Conservation (phyloP, 2,797 vertebrate species). For the Danio albolineatus region DNA sequence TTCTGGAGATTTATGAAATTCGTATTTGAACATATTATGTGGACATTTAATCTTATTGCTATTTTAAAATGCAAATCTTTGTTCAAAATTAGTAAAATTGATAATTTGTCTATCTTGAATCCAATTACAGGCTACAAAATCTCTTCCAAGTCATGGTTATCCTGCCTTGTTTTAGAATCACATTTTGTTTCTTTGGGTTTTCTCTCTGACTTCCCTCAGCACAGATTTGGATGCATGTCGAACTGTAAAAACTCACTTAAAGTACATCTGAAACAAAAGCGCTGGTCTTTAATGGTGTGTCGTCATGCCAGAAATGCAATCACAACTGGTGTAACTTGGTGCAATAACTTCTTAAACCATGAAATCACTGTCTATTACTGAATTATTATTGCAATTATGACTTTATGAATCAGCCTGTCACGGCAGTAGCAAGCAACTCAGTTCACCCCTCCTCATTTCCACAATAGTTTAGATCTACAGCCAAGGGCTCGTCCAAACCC, state of each 20-base stretch:
- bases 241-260: not conserved
- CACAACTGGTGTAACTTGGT: constrained; percentile 19
- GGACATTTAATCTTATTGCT: too few relatives aligned
- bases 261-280: not conserved
- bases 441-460: constrained; percentile 57
- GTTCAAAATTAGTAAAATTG: too few relatives aligned
- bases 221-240: not conserved
- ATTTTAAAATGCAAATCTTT: too few relatives aligned
- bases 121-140: too few relatives aligned
- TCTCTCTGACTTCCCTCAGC: not conserved
- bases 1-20: too few relatives aligned
- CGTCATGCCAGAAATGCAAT: not conserved
- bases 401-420: constrained; percentile 6
- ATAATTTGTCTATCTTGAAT: too few relatives aligned
- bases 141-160: too few relatives aligned
- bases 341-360: constrained; percentile 23
- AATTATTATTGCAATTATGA: constrained; percentile 14
- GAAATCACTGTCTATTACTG: constrained; percentile 6
- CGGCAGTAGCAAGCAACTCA: not conserved
- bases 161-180: not conserved
- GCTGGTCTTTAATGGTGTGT: not conserved
- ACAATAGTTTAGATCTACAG: constrained; percentile 63
- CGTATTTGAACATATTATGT: too few relatives aligned
- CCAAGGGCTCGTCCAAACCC: constrained; percentile 81
- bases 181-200: not conserved